Evolutionary conservation across 2,113 vertebrate genomes (phyloP).

Genomic region (Micromys minutus): DNA sequence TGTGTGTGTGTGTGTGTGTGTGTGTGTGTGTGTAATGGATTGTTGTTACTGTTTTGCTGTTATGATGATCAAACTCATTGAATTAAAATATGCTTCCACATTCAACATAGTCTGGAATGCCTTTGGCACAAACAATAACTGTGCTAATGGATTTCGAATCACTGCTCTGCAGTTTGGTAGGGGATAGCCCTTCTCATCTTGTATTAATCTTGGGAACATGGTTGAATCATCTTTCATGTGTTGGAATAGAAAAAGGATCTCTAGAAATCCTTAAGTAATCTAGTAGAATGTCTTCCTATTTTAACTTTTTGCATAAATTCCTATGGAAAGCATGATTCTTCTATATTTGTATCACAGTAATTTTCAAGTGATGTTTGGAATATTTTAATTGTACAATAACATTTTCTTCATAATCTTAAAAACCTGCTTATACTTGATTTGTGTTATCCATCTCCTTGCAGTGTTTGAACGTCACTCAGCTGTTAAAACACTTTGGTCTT

Average conservation of each 20-base stretch:
- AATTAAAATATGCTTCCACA: neutral
- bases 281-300: neutral
- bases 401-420: conserved; percentile 55
- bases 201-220: neutral
- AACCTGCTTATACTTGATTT: neutral
- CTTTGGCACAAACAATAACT: neutral
- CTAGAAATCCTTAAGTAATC: neutral
- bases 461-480: conserved; percentile 96
- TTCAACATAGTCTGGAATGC: neutral
- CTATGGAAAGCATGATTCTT: neutral
- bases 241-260: neutral
- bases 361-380: conserved; percentile 28
- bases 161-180: conserved; percentile 1
- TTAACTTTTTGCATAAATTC: neutral
- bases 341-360: neutral
- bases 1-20: neutral
- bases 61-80: neutral
- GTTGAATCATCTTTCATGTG: conserved; percentile 10
- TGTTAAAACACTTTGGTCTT: conserved; percentile 92
- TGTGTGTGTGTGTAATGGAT: neutral
- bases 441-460: conserved; percentile 79
- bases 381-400: conserved; percentile 5
- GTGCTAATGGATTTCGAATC: neutral
- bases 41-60: neutral
- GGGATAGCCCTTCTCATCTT: neutral